Evolutionary conservation across 2,888 invertebrate genomes (phyloP), one percentile per base, ranked within the genome.

Genomic region (Drosophila falleni): DNA sequence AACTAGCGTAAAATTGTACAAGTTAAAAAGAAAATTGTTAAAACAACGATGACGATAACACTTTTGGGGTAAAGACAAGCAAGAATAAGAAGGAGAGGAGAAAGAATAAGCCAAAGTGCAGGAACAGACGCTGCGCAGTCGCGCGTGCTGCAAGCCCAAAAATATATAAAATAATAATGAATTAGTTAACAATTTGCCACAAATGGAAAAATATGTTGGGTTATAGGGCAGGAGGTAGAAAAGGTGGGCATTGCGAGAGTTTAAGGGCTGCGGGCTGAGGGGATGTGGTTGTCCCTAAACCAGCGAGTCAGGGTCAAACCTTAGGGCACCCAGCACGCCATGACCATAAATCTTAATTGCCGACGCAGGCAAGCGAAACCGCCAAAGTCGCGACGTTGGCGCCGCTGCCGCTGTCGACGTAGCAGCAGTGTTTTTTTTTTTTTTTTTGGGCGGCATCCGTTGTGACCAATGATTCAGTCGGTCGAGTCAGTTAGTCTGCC

Each of bases 311-410:
- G 76, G 76, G 76, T 78, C 65, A 73, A 76, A 62, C 65, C 63
- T 62, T 71, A 54, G 73, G 77, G 81, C 74, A 62, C 23, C 81
- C 76, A 74, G 62, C 85, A 87, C 88, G 85, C 84, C 83, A 85
- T 87, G 82, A 75, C 77, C 84, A 85, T 85, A 85, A 88, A 85
- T 85, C 85, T 85, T 85, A 83, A 85, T 85, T 86, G 86, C 66
- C 73, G 68, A 58, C 74, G 83, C 85, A 88, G 83, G 86, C 85
- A 85, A 85, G 77, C 85, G 88, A 74, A 80, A 82, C 84, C 70
- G 60, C 33, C 49, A 62, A 49, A 66, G 62, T 50, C 62, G 56
- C 69, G 60, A 51, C 61, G 46, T 44, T 58, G 41, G 39, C 39
- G 39, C 49, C 59, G 64, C 59, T 59, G 49, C 55, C 62, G 60